phyloP scores from a whole-genome alignment of 2,797 vertebrate genomes.

The Poecilia picta region DNA sequence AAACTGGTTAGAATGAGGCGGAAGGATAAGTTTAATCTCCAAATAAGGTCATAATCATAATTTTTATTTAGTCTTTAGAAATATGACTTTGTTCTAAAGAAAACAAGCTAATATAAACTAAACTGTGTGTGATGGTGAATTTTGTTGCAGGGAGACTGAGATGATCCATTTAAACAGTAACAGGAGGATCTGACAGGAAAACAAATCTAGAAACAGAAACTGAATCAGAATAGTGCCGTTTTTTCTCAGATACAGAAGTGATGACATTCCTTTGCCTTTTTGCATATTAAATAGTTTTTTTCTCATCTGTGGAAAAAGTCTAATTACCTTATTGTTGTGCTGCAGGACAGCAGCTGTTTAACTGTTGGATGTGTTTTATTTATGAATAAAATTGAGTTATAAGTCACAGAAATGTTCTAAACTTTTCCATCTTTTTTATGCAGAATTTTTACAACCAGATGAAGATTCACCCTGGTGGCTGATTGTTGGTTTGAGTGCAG shows the following conservation, averaged over 20 bases:
- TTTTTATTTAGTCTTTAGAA: background rate
- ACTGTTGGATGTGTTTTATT: too few relatives aligned
- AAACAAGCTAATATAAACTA: background rate
- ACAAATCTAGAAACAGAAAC: background rate
- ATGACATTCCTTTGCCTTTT: too few relatives aligned
- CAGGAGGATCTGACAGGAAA: background rate
- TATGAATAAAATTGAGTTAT: background rate
- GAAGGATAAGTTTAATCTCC: background rate
- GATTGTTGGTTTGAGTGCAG: background rate
- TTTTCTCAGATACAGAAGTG: background rate
- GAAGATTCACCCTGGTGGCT: background rate
- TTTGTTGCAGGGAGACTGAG: background rate
- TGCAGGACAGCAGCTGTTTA: background rate
- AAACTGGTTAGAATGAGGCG: background rate
- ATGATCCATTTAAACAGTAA: rapidly evolving
- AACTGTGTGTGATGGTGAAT: background rate
- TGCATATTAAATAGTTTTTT: background rate
- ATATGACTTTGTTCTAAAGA: background rate
- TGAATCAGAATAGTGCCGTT: background rate
- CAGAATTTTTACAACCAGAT: rapidly evolving
- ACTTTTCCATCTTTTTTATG: background rate
- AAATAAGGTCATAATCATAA: too few relatives aligned
- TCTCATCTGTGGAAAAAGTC: background rate
- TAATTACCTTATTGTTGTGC: background rate
- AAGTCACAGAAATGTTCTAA: background rate